Conservation (phyloP, 2,888 invertebrate genomes). For the Cheilosia grossa region DNA sequence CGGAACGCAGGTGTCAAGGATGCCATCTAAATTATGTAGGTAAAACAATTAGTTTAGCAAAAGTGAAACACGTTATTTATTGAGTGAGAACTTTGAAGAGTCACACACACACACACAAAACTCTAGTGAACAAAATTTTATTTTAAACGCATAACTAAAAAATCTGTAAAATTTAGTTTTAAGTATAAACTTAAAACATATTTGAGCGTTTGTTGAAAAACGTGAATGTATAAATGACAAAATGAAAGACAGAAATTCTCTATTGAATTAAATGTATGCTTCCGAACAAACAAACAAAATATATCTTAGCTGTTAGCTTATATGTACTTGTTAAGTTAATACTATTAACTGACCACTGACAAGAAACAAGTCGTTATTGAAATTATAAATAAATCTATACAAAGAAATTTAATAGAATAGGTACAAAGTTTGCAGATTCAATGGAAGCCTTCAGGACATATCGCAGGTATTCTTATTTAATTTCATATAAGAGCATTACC, state of each 20-base stretch:
- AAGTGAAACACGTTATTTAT: slow-evolving; percentile 34
- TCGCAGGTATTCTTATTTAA: background rate
- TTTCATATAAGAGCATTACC: background rate
- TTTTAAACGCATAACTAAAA: slow-evolving; percentile 41
- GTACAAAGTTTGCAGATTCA: background rate
- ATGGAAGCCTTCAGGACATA: background rate
- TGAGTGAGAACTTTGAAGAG: slow-evolving; percentile 63
- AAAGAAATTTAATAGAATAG: background rate
- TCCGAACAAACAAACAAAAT: slow-evolving; percentile 20
- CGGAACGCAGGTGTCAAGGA: slow-evolving; percentile 85
- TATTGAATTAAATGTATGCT: slow-evolving; percentile 31
- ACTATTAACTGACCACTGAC: background rate
- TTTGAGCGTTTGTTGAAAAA: slow-evolving; percentile 5
- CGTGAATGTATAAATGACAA: slow-evolving; percentile 1
- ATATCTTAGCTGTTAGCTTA: background rate
- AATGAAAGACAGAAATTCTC: slow-evolving; percentile 13
- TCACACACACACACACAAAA: slow-evolving; percentile 15
- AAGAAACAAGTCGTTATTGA: background rate
- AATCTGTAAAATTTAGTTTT: slow-evolving; percentile 22
- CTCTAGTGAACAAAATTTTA: slow-evolving; percentile 24
- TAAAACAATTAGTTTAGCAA: background rate
- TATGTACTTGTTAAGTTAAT: slow-evolving; percentile 18
- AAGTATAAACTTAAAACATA: slow-evolving; percentile 5
- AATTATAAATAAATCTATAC: background rate
- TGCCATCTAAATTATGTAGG: slow-evolving; percentile 66